Percentiles rank a stretch among this genome's conserved stretches.
Evolutionary conservation across 1,140 invertebrate genomes (phyloP).

Genomic region (Hypothenemus hampei): DNA sequence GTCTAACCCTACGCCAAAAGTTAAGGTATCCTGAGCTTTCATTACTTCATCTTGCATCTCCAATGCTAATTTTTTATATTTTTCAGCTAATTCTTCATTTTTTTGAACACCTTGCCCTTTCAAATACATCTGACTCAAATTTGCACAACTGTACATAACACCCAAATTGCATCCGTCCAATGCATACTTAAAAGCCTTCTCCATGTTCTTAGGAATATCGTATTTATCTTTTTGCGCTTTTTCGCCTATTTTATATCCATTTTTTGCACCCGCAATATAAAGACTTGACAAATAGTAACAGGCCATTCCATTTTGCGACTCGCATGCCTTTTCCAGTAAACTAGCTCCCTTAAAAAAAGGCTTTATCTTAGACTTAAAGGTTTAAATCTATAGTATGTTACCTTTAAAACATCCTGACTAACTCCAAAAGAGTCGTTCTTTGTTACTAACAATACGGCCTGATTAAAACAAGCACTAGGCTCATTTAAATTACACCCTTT

Average conservation of each 20-base stretch:
- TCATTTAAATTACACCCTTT: constrained; percentile 72
- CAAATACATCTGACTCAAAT: constrained; percentile 78
- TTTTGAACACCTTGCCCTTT: constrained; percentile 66
- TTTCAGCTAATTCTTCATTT: constrained; percentile 62
- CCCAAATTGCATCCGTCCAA: constrained; percentile 72
- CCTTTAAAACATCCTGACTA: constrained; percentile 53
- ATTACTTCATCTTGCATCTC: constrained; percentile 64
- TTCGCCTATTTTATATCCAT: constrained; percentile 42
- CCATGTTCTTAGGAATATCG: constrained; percentile 63
- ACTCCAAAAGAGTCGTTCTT: constrained; percentile 48
- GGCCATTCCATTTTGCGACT: constrained; percentile 61
- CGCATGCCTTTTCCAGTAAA: constrained; percentile 67
- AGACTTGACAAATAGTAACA: constrained; percentile 77
- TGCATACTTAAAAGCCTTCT: constrained; percentile 70
- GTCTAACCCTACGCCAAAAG: constrained; percentile 60
- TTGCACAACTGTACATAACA: constrained; percentile 80
- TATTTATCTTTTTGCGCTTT: constrained; percentile 45
- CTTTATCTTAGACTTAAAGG: background rate
- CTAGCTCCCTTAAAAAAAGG: constrained; percentile 51
- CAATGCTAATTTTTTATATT: constrained; percentile 64
- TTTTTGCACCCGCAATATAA: constrained; percentile 66
- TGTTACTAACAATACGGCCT: constrained; percentile 63
- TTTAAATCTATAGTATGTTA: constrained; percentile 31
- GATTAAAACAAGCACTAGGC: constrained; percentile 65
- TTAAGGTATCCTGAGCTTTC: constrained; percentile 53